Base-by-base conservation (phyloP, 2,113 vertebrate genomes). In the Gobius niger region DNA sequence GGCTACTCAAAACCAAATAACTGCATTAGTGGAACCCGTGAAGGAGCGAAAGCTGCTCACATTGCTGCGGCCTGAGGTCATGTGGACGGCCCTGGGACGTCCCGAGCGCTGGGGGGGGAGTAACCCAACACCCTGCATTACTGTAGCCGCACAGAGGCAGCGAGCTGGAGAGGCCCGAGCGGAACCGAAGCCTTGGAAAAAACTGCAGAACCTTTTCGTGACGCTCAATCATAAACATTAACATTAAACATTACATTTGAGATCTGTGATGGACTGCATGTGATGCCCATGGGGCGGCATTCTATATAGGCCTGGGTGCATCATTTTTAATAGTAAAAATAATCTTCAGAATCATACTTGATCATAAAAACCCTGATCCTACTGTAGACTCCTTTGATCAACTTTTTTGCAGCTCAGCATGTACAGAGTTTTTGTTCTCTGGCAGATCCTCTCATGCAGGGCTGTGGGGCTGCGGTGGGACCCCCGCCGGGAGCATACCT, bases 41-140 rank as follows among this genome's bases (percentile, higher is more conserved):
- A 75, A 78, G 70, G 66, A 72, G 80, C 78, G 78, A 86, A 84
- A 79, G 75, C 77, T 67, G 57, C 61, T 76, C 80, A 84, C 85
- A 90, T 85, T 88, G 80, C 76, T 76, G 65, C 70, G 63, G 71
- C 14, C 72, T 87, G 83, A 62, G 81, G 79, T 88, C 86, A 87
- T 82, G 75, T 68, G 15, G 13, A 15, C 57, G 76, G 71, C 76
- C 72, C 57, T 64, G 47, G 75, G 75, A 85, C 66, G 76, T 67
- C 78, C 81, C 83, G 87, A 85, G 75, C 75, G 78, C 60, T 65
- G 72, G 59, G 76, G 80, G 59, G 76, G 80, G 41, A 82, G 89
- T 89, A 91, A 91, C 88, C 82, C 57, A 82, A 92, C 91, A 88
- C 89, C 75, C 63, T 46, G 83, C 86, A 89, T 87, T 84, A 87